phyloP scores from a whole-genome alignment of 2,888 invertebrate species.

The Noctua janthe region DNA sequence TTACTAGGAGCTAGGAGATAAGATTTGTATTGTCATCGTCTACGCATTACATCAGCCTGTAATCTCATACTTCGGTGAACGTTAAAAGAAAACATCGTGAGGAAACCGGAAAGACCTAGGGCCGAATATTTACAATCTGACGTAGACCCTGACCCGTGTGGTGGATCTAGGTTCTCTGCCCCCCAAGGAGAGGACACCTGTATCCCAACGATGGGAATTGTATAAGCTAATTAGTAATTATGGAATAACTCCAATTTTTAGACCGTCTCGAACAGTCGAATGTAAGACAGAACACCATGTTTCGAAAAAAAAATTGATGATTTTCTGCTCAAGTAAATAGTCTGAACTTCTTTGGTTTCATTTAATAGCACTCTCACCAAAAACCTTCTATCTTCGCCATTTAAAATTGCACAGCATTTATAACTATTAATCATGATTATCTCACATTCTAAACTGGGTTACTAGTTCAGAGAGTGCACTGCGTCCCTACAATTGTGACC shows the following conservation, averaged over 20 bases:
- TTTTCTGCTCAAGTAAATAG: background rate
- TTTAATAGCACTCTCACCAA: background rate
- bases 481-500: slow-evolving; percentile 14
- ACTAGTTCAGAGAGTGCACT: slow-evolving; percentile 9
- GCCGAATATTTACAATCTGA: background rate
- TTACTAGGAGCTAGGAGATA: background rate
- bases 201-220: background rate
- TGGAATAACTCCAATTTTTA: no score
- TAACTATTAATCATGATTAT: background rate
- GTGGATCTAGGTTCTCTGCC: background rate
- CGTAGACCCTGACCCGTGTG: background rate
- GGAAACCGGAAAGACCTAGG: background rate
- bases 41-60: no score
- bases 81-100: background rate
- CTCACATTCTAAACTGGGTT: slow-evolving; percentile 16
- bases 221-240: background rate
- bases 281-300: background rate
- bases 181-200: background rate
- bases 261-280: background rate
- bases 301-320: background rate
- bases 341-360: background rate
- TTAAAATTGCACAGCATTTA: background rate
- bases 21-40: background rate
- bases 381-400: background rate
- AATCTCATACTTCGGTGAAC: background rate